These are phyloP conservation scores for Ooceraea biroi DNA, from an alignment of 1,140 invertebrate species.

Conservation along the genomic window DNA sequence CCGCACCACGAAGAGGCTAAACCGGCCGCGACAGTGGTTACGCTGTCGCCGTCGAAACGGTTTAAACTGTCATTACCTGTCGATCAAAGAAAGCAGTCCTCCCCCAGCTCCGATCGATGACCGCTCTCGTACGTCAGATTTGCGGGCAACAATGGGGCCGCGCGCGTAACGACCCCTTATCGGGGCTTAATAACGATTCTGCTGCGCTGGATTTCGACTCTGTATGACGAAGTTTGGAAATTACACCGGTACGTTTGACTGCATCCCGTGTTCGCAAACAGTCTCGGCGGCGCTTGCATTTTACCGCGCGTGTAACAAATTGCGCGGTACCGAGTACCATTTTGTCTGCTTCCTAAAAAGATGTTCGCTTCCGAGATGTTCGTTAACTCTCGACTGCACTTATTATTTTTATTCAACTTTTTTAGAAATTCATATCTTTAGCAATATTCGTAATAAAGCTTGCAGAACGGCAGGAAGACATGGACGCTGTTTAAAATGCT, in stretches of 20 bases:
- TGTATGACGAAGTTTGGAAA: conserved; percentile 67
- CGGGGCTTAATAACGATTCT: conserved; percentile 82
- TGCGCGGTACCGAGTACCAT: conserved; percentile 24
- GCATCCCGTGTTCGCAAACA: conserved; percentile 45
- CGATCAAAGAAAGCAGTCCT: conserved; percentile 79
- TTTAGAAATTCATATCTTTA: conserved; percentile 3
- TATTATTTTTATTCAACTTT: conserved; percentile 15
- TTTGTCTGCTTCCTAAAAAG: not conserved
- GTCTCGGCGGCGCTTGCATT: conserved; percentile 13
- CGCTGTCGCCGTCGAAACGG: conserved; percentile 69
- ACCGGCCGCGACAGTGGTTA: conserved; percentile 70
- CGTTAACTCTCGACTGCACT: too few species aligned
- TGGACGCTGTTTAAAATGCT: not conserved
- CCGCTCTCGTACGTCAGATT: conserved; percentile 83
- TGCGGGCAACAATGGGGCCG: conserved; percentile 79
- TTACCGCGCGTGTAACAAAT: conserved; percentile 35
- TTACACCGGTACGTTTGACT: conserved; percentile 51
- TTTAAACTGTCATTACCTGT: conserved; percentile 83
- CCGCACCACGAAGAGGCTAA: conserved; percentile 49
- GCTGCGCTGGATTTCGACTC: conserved; percentile 66
- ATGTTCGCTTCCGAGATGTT: too few species aligned
- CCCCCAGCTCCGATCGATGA: conserved; percentile 78
- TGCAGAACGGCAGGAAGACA: too few species aligned
- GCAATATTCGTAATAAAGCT: too few species aligned
- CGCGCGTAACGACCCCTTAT: conserved; percentile 73